phyloP scores from a whole-genome alignment of 2,888 invertebrate genomes.

The Stenchaetothrips biformis region DNA sequence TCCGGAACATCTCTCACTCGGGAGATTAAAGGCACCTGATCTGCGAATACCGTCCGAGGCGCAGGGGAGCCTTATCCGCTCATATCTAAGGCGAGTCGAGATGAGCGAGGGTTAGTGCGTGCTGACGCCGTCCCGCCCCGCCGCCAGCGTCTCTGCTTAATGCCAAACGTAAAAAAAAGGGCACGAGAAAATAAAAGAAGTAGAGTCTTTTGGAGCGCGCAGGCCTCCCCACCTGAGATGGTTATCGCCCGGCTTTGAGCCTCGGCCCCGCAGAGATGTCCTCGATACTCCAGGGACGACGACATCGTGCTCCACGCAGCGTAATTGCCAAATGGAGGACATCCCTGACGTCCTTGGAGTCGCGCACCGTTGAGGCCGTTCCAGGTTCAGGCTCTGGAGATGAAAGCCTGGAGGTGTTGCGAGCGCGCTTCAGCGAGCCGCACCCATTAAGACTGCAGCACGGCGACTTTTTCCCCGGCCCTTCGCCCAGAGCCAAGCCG shows the following conservation, averaged over 20 bases:
- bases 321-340: conserved; percentile 19
- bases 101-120: conserved; percentile 13
- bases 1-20: too few relatives aligned
- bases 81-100: conserved; percentile 20
- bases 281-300: neutral
- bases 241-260: neutral
- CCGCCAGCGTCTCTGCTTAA: neutral
- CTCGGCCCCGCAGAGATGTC: neutral
- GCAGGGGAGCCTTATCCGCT: neutral
- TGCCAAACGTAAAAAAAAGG: neutral
- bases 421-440: neutral
- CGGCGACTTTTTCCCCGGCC: neutral
- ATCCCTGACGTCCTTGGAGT: neutral
- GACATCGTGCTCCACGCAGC: neutral
- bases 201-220: neutral
- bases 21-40: too few relatives aligned
- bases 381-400: neutral
- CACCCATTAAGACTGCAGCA: neutral
- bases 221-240: neutral
- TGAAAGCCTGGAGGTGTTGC: conserved; percentile 3
- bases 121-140: neutral
- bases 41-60: too few relatives aligned
- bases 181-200: neutral
- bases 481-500: neutral
- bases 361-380: neutral